Conservation (phyloP, 2,797 vertebrate genomes). For the Gouania willdenowi region DNA sequence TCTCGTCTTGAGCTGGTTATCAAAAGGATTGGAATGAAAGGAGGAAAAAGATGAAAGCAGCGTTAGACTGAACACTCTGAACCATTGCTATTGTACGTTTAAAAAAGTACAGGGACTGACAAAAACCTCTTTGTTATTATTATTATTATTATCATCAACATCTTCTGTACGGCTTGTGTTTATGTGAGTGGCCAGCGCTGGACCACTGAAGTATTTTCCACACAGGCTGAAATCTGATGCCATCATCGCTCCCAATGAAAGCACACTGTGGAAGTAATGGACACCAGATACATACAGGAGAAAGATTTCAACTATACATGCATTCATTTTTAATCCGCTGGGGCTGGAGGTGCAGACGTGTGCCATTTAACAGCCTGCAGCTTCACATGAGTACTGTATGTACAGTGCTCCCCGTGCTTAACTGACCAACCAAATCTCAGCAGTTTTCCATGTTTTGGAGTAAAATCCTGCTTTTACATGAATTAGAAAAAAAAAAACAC, state of each 20-base stretch:
- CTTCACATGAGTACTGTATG: not conserved
- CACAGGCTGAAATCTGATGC: constrained; percentile 45
- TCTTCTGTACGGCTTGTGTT: too few relatives aligned
- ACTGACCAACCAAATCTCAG: too few relatives aligned
- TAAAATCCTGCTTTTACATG: too few relatives aligned
- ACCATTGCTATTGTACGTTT: too few relatives aligned
- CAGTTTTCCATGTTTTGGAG: too few relatives aligned
- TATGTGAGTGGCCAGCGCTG: constrained; percentile 9
- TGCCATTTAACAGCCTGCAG: not conserved
- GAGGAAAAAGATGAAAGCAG: constrained; percentile 7
- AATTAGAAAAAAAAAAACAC: too few relatives aligned
- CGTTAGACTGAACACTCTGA: too few relatives aligned
- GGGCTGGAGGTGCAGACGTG: not conserved
- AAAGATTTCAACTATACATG: constrained; percentile 31
- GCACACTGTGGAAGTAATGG: constrained; percentile 23
- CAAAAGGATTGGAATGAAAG: constrained; percentile 36
- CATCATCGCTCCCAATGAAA: constrained; percentile 43
- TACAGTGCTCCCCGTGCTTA: too few relatives aligned
- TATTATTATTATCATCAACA: too few relatives aligned
- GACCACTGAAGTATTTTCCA: constrained; percentile 43
- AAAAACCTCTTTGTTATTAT: too few relatives aligned
- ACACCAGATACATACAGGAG: constrained; percentile 29
- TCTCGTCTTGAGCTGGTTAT: constrained; percentile 64
- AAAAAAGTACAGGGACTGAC: too few relatives aligned
- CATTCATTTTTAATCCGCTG: constrained; percentile 64